Base-by-base conservation (phyloP, 1,140 invertebrate species). In the Wasmannia auropunctata region DNA sequence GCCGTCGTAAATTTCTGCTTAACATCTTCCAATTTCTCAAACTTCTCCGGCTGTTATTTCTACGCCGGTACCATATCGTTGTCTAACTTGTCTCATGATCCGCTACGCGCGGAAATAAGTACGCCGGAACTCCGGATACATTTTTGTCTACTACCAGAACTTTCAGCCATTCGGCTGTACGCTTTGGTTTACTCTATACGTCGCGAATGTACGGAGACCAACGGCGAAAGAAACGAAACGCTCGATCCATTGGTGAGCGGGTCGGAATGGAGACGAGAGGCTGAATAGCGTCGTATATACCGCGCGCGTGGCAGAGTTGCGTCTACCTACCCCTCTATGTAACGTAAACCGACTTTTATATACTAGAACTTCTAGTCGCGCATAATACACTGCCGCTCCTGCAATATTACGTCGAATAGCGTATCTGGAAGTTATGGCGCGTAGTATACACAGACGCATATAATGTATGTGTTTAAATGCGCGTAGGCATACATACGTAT, bases 311-410 rank as follows among this genome's bases (percentile, higher is more conserved):
- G 67, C 28, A 72, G 49, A 81, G 77, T 72, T 81, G 79, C 67
- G 51, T 83, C 40, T 74, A 70, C 67, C 37, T 83, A 51, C 46
- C 31, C 31, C 49, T 72, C 25, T 72, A 77, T 77, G 87, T 86
- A 87, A 87, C 86, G 76, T 80, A 90, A 80, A 80, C 76, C 62
- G 76, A 80, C 62, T 80, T 80, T 80, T 80, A 80, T 67, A 69
- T 80, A 80, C 56, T 77, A 10, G 75, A 77, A 77, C 56, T 69
- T 79, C 77, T 87, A 75, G 84, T 62, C 85, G 67, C 74, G 86
- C 74, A 88, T 88, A 91, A 91, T 91, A 83, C 88, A 90, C 62
- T 81, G 10, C 70, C 85, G 72, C 79, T 84, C 22, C 22, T 22
- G 16, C 65, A 14, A 87, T 74, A 77, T 63, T 90, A 90, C 75